A percentile compares a stretch with the other conserved stretches of the same genome.
Conservation (phyloP, 2,888 invertebrate species). For the Patella ulyssiponensis region DNA sequence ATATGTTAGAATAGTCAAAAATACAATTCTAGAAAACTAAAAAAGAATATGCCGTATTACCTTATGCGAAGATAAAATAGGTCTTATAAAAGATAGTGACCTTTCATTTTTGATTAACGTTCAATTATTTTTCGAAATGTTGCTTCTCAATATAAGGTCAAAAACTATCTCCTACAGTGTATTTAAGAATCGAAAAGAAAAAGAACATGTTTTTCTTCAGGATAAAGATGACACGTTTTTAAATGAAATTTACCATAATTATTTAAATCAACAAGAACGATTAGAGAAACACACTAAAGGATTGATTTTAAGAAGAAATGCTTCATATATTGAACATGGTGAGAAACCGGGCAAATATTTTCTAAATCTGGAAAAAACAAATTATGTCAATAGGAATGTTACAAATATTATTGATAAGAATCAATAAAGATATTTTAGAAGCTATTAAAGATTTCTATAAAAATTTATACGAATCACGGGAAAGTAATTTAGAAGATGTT, state of each 20-base stretch:
- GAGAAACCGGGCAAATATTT: neutral
- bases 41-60: too few relatives aligned
- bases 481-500: neutral
- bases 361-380: neutral
- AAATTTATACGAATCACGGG: neutral
- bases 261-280: neutral
- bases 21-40: too few relatives aligned
- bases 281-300: neutral
- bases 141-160: too few relatives aligned
- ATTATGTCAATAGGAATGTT: neutral
- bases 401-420: neutral
- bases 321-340: conserved; percentile 1
- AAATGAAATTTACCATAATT: conserved; percentile 7
- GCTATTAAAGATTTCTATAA: neutral
- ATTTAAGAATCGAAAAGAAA: too few relatives aligned
- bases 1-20: too few relatives aligned
- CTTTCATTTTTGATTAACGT: too few relatives aligned
- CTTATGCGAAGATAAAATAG: too few relatives aligned
- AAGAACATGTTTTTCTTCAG: neutral
- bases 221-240: neutral
- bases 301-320: neutral
- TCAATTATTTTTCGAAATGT: too few relatives aligned
- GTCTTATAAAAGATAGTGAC: too few relatives aligned
- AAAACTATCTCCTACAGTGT: too few relatives aligned
- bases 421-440: neutral